Evolutionary conservation across 2,797 vertebrate genomes (phyloP), one percentile per base, ranked within the genome.

Genomic region (Syncerus caffer): DNA sequence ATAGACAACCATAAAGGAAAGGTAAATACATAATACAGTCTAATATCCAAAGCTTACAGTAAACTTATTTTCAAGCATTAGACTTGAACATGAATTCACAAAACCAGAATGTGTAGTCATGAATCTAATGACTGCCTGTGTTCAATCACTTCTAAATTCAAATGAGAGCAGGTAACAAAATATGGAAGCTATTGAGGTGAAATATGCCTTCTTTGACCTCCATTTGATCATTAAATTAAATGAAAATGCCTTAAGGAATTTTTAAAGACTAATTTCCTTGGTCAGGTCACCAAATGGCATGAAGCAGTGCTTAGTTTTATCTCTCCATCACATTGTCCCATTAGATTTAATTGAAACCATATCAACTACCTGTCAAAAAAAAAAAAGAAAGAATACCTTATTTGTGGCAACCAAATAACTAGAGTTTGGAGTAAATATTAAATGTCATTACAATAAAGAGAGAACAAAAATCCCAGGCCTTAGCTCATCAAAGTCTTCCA

Each of bases 61-160:
- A 51, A 91, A 57, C 27, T 90, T 78, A 88, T 80, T 91, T 93
- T 50, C 51, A 90, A 84, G 47, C 15, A 74, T 29, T 78, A 83
- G 84, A 47, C 57, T 93, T 89, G 29, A 71, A 51, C 9, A 45
- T 21, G 38, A 97, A 89, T 42, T 95, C 80, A 87, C n/a, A 88
- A 89, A 89, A 80, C 90, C 80, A 93, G 71, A 96, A 83, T 86
- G 51, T n/a, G 4, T 17, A 93, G 25, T 91, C 91, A 91, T 51
- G 86, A 34, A 95, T 60, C 74, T 91, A 89, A 85, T 38, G 53
- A 95, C 62, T 58, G 31, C 85, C 91, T 82, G 4, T 57, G 62
- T 94, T 92, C 47, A 78, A 58, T 89, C 85, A 89, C 74, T 93
- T 97, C 84, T 79, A 90, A 86, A 91, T 93, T 96, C 91, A 95